Evolutionary conservation across 1,140 invertebrate genomes (phyloP), one percentile per base, ranked within the genome.

Genomic region (Scaptomyza hsui): DNA sequence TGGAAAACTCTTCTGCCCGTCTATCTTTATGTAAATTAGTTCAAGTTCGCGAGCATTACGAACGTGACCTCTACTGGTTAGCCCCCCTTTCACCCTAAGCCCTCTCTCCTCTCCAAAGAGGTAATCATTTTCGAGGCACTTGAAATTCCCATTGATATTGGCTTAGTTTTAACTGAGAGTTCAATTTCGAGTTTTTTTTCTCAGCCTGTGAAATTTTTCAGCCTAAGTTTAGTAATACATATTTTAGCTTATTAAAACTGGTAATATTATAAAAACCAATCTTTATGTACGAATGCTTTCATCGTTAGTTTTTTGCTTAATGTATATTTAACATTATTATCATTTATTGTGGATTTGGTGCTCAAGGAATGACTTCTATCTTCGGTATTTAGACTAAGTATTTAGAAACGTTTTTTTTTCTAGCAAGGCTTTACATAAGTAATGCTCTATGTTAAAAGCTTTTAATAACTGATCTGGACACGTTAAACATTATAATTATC

Each of bases 1-100:
- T 53, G 51, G n/a, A 53, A 41, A 29, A 29, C 26, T 29, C 7
- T 13, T 44, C 53, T 19, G 39, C 10, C 51, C 37, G 45, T 55
- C 61, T 78, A 72, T 59, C 69, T 73, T 82, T 80, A 89, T 89
- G 88, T 83, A 89, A 89, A 89, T 89, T 79, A 89, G 81, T 88
- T 89, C 81, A 82, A 89, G 72, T 70, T 67, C 63, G 55, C 56
- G 37, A 61, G 57, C 70, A 52, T 55, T 52, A 37, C 44, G 15
- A 62, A 55, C 56, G 64, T 61, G 71, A 67, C 71, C 71, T 72
- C 59, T 67, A 18, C 56, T 26, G n/a, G 44, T 5, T 16, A 29
- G 21, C 39, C 3, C n/a, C 32, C 42, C 21, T 26, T 48, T 15
- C 9, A 32, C 13, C n/a, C 15, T 10, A 29, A 32, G 9, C 37